These are phyloP conservation scores for Solenodon paradoxus DNA, from an alignment of 2,113 vertebrate species.

Conservation along the genomic window DNA sequence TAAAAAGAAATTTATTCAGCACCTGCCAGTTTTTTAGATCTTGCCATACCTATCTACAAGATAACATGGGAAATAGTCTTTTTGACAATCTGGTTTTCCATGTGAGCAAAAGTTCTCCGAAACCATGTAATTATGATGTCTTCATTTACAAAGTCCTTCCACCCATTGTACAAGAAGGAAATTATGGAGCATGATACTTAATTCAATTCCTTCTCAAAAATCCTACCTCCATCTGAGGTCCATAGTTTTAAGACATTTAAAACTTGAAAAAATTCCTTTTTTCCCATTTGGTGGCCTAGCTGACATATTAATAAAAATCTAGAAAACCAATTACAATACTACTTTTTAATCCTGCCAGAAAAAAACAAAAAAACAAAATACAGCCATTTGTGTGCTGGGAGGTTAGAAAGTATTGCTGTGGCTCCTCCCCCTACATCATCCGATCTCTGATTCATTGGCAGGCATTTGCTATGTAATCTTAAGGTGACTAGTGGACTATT, in stretches of 20 bases:
- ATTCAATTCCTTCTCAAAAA: neutral
- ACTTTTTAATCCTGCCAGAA: neutral
- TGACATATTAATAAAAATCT: slow-evolving; percentile 4
- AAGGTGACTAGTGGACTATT: neutral
- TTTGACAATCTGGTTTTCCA: neutral
- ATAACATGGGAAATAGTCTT: neutral
- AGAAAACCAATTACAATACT: neutral
- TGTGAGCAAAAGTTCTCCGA: neutral
- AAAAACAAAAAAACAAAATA: too few relatives aligned
- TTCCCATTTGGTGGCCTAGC: too few relatives aligned
- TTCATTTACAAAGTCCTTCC: neutral
- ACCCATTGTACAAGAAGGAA: neutral
- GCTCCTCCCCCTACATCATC: neutral
- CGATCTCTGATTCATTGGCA: neutral
- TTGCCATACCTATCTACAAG: neutral
- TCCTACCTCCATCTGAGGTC: neutral
- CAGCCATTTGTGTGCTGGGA: neutral
- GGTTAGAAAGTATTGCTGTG: neutral
- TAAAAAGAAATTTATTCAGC: neutral
- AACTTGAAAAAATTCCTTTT: neutral
- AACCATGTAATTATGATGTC: neutral
- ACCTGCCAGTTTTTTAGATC: neutral
- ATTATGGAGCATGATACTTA: neutral
- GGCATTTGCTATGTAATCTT: neutral
- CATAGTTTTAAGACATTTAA: neutral